phyloP scores from a whole-genome alignment of 2,113 vertebrate genomes.

The Rutilus rutilus region DNA sequence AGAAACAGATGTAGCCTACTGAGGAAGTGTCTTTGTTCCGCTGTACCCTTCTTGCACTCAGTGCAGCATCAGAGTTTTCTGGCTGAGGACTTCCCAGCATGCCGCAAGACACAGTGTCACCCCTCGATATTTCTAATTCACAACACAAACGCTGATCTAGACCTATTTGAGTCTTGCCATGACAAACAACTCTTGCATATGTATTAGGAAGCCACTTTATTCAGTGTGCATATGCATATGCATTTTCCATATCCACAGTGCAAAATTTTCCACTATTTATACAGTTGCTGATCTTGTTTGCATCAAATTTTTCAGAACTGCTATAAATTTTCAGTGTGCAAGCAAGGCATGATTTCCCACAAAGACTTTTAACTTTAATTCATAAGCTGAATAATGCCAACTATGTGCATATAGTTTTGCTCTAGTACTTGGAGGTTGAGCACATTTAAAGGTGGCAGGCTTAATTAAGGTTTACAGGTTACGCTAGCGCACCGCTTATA shows the following conservation, averaged over 20 bases:
- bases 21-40: conserved; percentile 49
- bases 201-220: background rate
- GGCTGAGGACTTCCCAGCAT: conserved; percentile 35
- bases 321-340: background rate
- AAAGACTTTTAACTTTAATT: background rate
- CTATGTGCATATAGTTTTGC: background rate
- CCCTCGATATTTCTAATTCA: conserved; percentile 3
- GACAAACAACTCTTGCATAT: conserved; percentile 31
- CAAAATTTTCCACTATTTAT: background rate
- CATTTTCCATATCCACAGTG: background rate
- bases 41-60: conserved; percentile 46
- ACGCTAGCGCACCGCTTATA: conserved; percentile 71
- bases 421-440: conserved; percentile 41
- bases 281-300: background rate
- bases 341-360: background rate
- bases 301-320: background rate
- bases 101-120: conserved; percentile 56
- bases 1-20: conserved; percentile 30
- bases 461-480: conserved; percentile 80
- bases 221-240: background rate
- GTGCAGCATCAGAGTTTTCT: conserved; percentile 40
- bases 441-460: conserved; percentile 71
- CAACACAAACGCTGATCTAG: background rate
- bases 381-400: background rate
- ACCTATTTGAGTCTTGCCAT: background rate